Conservation (phyloP, 2,888 invertebrate species). For the Acrobasis suavella region DNA sequence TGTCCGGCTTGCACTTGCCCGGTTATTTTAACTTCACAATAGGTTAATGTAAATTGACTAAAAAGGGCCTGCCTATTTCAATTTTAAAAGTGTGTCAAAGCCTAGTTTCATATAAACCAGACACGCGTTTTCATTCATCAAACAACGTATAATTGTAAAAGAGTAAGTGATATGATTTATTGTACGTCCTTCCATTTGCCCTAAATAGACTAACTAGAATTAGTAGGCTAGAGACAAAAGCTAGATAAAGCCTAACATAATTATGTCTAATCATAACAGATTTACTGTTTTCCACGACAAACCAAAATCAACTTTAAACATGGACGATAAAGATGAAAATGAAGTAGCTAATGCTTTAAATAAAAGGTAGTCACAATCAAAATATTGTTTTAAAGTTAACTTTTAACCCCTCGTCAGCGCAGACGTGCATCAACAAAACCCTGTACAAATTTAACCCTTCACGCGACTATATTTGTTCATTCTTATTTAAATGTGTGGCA, state of each 20-base stretch:
- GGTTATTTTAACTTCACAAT: too few species aligned
- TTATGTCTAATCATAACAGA: not conserved
- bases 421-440: constrained; percentile 35
- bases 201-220: constrained; percentile 4
- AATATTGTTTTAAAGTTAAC: constrained; percentile 19
- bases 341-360: not conserved
- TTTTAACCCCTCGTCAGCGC: constrained; percentile 29
- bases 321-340: not conserved
- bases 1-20: too few species aligned
- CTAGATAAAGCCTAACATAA: constrained; percentile 6
- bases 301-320: not conserved
- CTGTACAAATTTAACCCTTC: constrained; percentile 52
- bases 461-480: constrained; percentile 43
- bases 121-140: too few species aligned
- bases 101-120: too few species aligned
- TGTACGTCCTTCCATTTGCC: not conserved
- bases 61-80: too few species aligned
- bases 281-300: constrained; percentile 2
- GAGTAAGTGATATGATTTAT: too few species aligned
- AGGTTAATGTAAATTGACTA: too few species aligned
- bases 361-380: constrained; percentile 6
- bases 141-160: too few species aligned
- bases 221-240: not conserved
- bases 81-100: too few species aligned
- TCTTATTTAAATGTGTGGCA: constrained; percentile 26